Evolutionary conservation across 1,140 invertebrate genomes (phyloP).

Genomic region (Drosophila bifasciata): DNA sequence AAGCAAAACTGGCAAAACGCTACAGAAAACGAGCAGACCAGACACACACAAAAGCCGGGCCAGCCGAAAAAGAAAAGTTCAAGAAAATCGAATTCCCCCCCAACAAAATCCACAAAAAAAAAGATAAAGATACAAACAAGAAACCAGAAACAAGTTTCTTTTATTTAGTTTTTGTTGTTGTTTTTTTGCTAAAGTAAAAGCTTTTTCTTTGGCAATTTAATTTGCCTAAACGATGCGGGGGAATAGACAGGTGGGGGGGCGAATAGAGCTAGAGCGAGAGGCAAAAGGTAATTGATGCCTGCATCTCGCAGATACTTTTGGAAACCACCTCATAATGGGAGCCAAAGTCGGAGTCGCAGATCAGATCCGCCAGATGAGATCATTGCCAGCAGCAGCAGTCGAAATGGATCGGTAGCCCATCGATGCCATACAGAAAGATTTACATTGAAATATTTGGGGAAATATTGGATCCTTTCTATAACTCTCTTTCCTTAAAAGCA

Average conservation of each 20-base stretch:
- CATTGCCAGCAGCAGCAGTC: no score
- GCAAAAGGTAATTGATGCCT: conserved; percentile 18
- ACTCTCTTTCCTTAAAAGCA: no score
- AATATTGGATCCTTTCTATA: no score
- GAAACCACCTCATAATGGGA: no score
- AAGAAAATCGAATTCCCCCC: conserved; percentile 12
- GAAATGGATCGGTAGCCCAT: no score
- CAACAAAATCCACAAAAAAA: neutral
- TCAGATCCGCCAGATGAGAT: no score
- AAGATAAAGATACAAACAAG: conserved; percentile 9
- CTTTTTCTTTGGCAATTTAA: conserved; percentile 37
- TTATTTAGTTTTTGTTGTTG: conserved; percentile 19
- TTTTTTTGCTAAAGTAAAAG: no score
- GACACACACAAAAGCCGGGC: conserved; percentile 36
- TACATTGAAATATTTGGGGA: no score
- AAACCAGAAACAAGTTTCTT: conserved; percentile 37
- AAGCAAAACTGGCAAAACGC: conserved; percentile 7
- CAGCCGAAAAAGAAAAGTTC: conserved; percentile 31
- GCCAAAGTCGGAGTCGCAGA: no score
- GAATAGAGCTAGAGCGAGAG: neutral
- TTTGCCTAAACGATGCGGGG: conserved; percentile 20
- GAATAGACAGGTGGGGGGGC: neutral
- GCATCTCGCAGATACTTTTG: conserved; percentile 1
- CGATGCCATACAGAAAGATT: no score
- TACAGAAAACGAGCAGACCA: conserved; percentile 4